A percentile compares a stretch with the other conserved stretches of the same genome.
phyloP scores from a whole-genome alignment of 2,797 vertebrate genomes.

The Sphenopsis melanotis region DNA sequence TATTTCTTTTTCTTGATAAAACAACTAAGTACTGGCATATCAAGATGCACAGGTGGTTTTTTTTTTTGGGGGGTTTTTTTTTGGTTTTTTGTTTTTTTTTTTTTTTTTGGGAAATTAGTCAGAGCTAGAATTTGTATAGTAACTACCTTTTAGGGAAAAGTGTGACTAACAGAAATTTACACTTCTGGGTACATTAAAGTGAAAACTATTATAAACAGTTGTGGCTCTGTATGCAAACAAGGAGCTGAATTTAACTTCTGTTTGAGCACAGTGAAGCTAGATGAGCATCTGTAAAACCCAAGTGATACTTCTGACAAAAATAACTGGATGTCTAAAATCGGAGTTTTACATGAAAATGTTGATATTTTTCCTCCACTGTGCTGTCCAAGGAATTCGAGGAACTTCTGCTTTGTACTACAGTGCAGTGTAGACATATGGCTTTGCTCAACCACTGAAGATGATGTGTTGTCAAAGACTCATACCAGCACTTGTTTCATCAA shows the following conservation, averaged over 20 bases:
- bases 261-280: not conserved
- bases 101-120: not conserved
- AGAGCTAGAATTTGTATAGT: not conserved
- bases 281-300: not conserved
- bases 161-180: not conserved
- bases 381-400: not conserved
- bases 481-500: conserved; percentile 7
- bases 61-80: not conserved
- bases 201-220: not conserved
- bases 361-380: not conserved
- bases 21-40: not conserved
- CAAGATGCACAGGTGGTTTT: not conserved
- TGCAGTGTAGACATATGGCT: not conserved
- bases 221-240: not conserved
- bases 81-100: too few species aligned
- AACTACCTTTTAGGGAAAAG: not conserved
- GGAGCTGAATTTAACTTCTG: not conserved
- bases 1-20: not conserved
- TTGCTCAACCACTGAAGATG: not conserved
- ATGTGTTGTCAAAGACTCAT: conserved; percentile 19
- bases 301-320: not conserved
- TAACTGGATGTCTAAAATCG: not conserved
- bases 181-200: not conserved
- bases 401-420: not conserved
- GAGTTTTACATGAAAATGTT: not conserved